phyloP scores from a whole-genome alignment of 2,113 vertebrate species.

The Gymnorhina tibicen region DNA sequence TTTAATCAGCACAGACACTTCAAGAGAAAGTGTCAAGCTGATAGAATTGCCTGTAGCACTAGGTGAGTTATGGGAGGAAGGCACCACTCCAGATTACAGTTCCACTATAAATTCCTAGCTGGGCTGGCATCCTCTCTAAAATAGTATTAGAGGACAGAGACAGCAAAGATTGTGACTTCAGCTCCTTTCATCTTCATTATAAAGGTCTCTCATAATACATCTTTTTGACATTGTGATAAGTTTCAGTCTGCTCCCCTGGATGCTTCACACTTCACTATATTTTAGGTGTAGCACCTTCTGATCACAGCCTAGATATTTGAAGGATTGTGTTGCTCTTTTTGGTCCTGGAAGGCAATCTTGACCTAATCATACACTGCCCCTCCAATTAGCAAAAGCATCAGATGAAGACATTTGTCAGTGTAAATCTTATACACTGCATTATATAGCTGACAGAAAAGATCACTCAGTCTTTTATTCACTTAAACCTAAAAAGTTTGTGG shows the following conservation, averaged over 20 bases:
- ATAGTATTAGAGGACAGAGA: constrained; percentile 32
- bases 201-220: neutral
- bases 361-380: neutral
- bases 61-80: constrained; percentile 32
- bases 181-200: constrained; percentile 35
- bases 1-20: constrained; percentile 31
- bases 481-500: neutral
- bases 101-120: constrained; percentile 34
- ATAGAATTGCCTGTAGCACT: constrained; percentile 30
- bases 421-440: neutral
- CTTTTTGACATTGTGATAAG: neutral
- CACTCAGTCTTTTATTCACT: neutral
- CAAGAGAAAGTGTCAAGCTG: constrained; percentile 48
- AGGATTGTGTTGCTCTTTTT: neutral
- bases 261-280: neutral
- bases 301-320: neutral
- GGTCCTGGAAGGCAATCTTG: constrained; percentile 2
- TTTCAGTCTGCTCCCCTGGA: neutral
- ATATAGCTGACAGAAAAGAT: neutral
- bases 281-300: neutral
- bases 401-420: neutral
- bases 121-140: constrained; percentile 17
- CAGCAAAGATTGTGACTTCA: constrained; percentile 24
- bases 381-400: neutral
- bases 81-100: constrained; percentile 17